Evolutionary conservation across 1,140 invertebrate genomes (phyloP), one percentile per base, ranked within the genome.

Genomic region (Panagrolaimus sp.): DNA sequence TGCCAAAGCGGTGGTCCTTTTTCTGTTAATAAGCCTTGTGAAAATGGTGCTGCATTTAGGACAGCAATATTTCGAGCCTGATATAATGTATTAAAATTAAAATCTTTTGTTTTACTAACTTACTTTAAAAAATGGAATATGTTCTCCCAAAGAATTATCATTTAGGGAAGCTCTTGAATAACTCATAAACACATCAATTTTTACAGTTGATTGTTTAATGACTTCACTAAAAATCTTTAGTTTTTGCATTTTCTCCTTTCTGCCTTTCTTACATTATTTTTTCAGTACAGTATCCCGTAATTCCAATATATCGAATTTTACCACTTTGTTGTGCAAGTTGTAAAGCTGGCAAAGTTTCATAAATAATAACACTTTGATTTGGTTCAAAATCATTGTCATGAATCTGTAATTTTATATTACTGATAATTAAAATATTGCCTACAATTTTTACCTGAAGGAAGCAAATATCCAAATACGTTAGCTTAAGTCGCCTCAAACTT

Each of bases 351-450:
- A 96, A 78, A 0, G 92, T 93, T 86, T 95, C 91, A 43, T 91
- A 90, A 3, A 94, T 74, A 8, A 96, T 87, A 43, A 91, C 85
- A 43, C 92, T 89, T 3, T 89, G 80, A 69, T 87, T 88, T n/a
- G 88, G 87, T 1, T 90, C 90, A 84, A 94, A 96, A 81, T 95
- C 93, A 62, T 92, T 86, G 80, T 96, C 93, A 79, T 96, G 93
- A 43, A 94, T 87, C 91, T 95, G 28, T 28, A 64, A 21, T 5
- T 63, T 28, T 46, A 15, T 52, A 8, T 15, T n/a, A 26, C 26
- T 38, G 24, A 14, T 14, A 68, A 26, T 17, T 26, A 14, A 3
- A 26, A 45, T 24, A 38, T 24, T 24, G 32, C 44, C n/a, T 62
- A 2, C 7, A 2, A n/a, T 8, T 24, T 7, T 28, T 67, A 74